phyloP scores from a whole-genome alignment of 1,140 invertebrate species.

The Nixonia krombeini region DNA sequence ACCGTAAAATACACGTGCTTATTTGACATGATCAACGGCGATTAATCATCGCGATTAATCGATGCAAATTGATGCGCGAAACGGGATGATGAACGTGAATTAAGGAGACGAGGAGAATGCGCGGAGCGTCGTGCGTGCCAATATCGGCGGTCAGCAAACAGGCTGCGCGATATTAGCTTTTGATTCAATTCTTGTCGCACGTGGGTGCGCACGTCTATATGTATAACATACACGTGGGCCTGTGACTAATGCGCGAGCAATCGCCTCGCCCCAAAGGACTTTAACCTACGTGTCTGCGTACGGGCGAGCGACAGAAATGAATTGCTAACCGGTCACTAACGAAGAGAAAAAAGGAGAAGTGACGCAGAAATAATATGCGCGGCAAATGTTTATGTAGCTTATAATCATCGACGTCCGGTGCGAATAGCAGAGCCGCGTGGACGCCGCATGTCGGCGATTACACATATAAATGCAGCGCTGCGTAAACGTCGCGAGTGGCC shows the following conservation, averaged over 20 bases:
- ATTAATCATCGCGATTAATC: no score
- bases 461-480: constrained; percentile 14
- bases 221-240: constrained; percentile 36
- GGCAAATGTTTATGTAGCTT: constrained; percentile 35
- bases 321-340: constrained; percentile 44
- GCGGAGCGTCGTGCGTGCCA: no score
- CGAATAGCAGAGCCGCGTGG: constrained; percentile 21
- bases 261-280: constrained; percentile 26
- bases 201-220: constrained; percentile 39
- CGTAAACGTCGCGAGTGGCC: constrained; percentile 3
- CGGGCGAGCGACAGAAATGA: constrained; percentile 33
- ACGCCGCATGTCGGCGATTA: constrained; percentile 14
- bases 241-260: constrained; percentile 46
- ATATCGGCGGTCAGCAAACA: no score
- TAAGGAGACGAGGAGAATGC: no score
- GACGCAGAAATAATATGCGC: constrained; percentile 35
- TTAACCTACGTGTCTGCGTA: constrained; percentile 20
- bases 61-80: no score
- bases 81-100: no score
- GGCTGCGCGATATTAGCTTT: background rate
- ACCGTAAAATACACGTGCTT: no score
- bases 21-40: no score
- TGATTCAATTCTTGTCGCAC: constrained; percentile 25
- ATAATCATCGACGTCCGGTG: constrained; percentile 40
- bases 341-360: constrained; percentile 32